Conservation (phyloP, 2,113 vertebrate genomes). For the Smithornis capensis region DNA sequence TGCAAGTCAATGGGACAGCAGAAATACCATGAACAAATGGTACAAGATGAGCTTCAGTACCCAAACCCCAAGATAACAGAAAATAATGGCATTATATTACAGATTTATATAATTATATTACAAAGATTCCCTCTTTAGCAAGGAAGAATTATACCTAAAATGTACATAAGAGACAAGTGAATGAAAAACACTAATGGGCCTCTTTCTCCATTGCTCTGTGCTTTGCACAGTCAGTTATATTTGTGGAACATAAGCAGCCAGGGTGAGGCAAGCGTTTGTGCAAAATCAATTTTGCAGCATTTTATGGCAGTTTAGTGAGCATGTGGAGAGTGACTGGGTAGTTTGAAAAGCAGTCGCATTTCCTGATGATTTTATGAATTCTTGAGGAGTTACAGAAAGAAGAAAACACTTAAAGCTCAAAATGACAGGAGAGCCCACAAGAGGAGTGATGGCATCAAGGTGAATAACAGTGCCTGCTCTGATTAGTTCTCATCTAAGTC, state of each 20-base stretch:
- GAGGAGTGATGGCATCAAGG: background rate
- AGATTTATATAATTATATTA: background rate
- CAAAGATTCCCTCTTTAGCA: background rate
- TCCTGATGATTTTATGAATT: background rate
- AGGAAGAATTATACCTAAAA: background rate
- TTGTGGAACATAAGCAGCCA: background rate
- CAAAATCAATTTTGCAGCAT: background rate
- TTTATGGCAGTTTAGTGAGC: background rate
- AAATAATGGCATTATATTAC: background rate
- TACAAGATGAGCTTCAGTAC: constrained; percentile 40
- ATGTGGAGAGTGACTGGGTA: background rate
- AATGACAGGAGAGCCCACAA: background rate
- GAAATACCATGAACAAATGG: constrained; percentile 57
- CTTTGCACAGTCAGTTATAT: background rate
- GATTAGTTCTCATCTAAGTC: background rate
- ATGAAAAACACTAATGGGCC: background rate
- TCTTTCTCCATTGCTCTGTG: background rate
- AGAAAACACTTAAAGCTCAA: background rate
- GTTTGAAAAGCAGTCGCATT: background rate
- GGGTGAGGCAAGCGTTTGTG: background rate
- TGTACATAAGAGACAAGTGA: rapidly evolving
- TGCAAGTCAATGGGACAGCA: constrained; percentile 64
- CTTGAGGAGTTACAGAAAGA: background rate
- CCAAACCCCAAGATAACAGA: constrained; percentile 51
- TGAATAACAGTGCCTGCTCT: background rate